Conservation (phyloP, 64 coral and sea anemone species). For the Montipora foliosa region DNA sequence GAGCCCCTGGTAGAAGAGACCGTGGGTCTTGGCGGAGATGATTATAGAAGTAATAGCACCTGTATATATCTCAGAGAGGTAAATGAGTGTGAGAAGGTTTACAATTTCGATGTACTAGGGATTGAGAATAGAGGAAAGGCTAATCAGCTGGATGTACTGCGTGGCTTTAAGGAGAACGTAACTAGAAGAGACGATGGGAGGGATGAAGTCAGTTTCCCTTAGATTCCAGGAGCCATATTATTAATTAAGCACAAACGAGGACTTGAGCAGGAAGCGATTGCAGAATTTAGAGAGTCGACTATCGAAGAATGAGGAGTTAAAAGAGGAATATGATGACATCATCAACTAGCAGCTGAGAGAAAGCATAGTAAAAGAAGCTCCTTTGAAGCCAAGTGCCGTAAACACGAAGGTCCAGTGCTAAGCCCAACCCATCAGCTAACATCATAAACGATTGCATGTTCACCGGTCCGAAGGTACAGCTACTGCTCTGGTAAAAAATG, state of each 20-base stretch:
- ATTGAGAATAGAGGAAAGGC: slow-evolving; percentile 16
- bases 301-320: not conserved
- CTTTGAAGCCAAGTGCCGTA: not conserved
- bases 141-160: slow-evolving; percentile 4
- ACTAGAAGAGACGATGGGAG: not conserved
- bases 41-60: not conserved
- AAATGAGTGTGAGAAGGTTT: slow-evolving; percentile 23
- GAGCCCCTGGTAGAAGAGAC: slow-evolving; percentile 48
- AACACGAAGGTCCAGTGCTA: slow-evolving; percentile 9
- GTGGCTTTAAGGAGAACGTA: slow-evolving; percentile 27
- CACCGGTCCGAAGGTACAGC: slow-evolving; percentile 1
- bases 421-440: not conserved
- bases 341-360: slow-evolving; percentile 30
- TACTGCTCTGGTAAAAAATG: not conserved
- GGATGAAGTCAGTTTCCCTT: slow-evolving; percentile 24
- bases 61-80: not conserved
- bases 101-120: slow-evolving; percentile 36
- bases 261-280: slow-evolving; percentile 1
- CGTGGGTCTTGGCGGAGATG: slow-evolving; percentile 25
- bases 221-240: not conserved
- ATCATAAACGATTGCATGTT: slow-evolving; percentile 41
- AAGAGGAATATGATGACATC: slow-evolving; percentile 38
- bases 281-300: not conserved
- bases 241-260: not conserved
- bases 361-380: not conserved